Evolutionary conservation across 2,888 invertebrate genomes (phyloP).

Genomic region (Diarsia dahlii): DNA sequence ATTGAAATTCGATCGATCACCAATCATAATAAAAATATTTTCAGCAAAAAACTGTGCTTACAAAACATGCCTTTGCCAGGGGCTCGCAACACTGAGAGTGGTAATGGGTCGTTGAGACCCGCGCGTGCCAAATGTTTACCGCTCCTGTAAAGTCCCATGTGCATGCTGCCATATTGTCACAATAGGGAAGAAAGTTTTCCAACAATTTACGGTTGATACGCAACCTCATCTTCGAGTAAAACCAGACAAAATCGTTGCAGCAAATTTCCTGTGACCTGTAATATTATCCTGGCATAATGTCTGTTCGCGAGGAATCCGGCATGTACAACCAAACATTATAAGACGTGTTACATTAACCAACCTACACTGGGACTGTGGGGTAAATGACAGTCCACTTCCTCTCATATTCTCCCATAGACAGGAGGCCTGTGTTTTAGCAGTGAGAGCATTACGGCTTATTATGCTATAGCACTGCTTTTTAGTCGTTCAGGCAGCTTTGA

Average conservation of each 20-base stretch:
- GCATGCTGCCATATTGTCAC: constrained; percentile 35
- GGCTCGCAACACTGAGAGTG: constrained; percentile 35
- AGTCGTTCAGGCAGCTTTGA: neutral
- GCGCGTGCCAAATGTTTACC: constrained; percentile 30
- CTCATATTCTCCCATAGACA: neutral
- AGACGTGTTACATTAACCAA: neutral
- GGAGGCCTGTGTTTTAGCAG: neutral
- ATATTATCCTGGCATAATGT: neutral
- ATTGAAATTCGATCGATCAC: too few relatives aligned
- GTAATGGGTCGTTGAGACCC: constrained; percentile 44
- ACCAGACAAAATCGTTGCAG: neutral
- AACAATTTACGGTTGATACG: constrained; percentile 25
- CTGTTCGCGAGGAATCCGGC: neutral
- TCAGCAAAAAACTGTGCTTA: constrained; percentile 31
- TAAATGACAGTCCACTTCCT: neutral
- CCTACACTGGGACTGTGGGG: neutral
- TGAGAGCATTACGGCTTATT: neutral
- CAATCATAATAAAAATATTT: constrained; percentile 29
- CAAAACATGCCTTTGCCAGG: constrained; percentile 11
- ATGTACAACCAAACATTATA: neutral
- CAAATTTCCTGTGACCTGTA: neutral
- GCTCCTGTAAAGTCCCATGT: constrained; percentile 20
- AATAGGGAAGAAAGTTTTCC: constrained; percentile 19
- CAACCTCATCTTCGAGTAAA: neutral
- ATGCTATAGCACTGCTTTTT: neutral